Conservation (phyloP, 2,888 invertebrate species). For the Caenorhabditis imperialis region DNA sequence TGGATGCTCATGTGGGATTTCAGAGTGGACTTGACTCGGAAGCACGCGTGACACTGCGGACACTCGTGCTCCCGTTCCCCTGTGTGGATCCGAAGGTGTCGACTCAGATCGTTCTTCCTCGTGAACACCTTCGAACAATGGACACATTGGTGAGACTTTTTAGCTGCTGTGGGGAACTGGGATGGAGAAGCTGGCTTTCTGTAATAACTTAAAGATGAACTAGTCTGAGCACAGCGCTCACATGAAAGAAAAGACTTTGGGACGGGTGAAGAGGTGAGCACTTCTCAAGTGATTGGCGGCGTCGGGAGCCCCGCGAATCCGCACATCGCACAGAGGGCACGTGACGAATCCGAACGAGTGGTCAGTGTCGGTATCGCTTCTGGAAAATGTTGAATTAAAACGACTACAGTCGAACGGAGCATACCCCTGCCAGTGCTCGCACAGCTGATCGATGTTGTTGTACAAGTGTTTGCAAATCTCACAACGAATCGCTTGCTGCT, state of each 20-base stretch:
- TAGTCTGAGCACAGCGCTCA: too few relatives aligned
- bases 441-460: conserved; percentile 51
- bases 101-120: conserved; percentile 55
- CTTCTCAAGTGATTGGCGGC: conserved; percentile 50
- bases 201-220: too few relatives aligned
- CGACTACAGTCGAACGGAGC: not conserved
- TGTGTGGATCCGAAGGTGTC: conserved; percentile 63
- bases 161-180: not conserved
- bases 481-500: conserved; percentile 45
- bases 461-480: conserved; percentile 58
- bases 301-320: conserved; percentile 49
- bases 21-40: conserved; percentile 55
- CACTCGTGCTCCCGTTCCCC: conserved; percentile 61
- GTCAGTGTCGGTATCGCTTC: conserved; percentile 48
- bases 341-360: conserved; percentile 55
- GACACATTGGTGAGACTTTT: conserved; percentile 30
- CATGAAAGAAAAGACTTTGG: conserved; percentile 7
- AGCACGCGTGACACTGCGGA: conserved; percentile 49
- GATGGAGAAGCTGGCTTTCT: too few relatives aligned
- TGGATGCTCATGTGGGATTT: conserved; percentile 51
- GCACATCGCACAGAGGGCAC: conserved; percentile 57
- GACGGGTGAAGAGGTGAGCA: conserved; percentile 21
- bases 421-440: conserved; percentile 55
- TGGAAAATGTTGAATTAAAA: conserved; percentile 16
- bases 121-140: conserved; percentile 33